Conservation (phyloP, 2,888 invertebrate genomes). For the Dichetophora obliterata region DNA sequence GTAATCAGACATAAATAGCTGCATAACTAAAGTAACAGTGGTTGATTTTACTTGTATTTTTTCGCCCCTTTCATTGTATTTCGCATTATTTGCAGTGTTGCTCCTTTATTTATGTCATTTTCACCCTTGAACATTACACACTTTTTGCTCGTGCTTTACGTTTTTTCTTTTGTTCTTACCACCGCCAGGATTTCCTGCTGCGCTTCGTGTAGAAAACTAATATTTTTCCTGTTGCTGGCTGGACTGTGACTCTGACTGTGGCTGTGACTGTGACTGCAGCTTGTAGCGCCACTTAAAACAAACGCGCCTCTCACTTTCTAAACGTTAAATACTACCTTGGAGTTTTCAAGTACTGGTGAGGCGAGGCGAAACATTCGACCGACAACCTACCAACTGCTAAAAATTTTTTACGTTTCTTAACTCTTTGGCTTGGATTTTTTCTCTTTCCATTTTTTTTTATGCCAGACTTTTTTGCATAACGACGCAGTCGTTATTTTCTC, state of each 20-base stretch:
- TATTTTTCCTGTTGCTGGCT: background rate
- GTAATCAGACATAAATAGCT: background rate
- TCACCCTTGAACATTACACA: background rate
- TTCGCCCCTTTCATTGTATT: background rate
- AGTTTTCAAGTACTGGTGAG: background rate
- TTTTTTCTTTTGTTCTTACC: background rate
- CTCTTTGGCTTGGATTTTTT: background rate
- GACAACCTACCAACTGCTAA: background rate
- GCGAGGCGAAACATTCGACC: background rate
- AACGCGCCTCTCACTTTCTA: conserved; percentile 32
- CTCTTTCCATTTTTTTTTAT: background rate
- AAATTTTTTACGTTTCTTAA: background rate
- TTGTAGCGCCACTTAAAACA: conserved; percentile 28
- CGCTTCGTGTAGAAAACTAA: background rate
- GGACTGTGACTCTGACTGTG: background rate
- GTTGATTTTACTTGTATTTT: background rate
- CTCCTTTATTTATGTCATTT: conserved; percentile 16
- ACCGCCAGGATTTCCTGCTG: background rate
- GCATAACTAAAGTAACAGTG: background rate
- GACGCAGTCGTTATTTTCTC: conserved; percentile 2
- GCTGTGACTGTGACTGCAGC: background rate
- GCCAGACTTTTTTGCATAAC: background rate
- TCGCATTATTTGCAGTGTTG: conserved; percentile 22
- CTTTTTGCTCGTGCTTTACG: background rate
- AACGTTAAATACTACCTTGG: background rate